Base-by-base conservation (phyloP, 2,113 vertebrate species). In the Lathamus discolor region DNA sequence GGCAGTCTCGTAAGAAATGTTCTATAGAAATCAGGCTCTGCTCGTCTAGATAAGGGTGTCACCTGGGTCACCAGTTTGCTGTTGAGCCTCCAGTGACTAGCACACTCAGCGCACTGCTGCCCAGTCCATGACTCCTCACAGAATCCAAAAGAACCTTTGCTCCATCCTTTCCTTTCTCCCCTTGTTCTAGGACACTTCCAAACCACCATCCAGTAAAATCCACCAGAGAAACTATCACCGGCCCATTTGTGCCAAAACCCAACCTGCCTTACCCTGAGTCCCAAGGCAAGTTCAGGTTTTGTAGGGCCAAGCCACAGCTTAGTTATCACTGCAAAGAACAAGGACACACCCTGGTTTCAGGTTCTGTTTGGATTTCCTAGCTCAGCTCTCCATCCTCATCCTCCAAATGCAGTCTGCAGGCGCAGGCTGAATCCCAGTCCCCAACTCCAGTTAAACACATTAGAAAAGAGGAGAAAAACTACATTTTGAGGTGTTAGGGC, bases 331-430 rank as follows among this genome's bases (percentile, higher is more conserved):
- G 7, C 17, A 13, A 0, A 59, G n/a, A 6, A 37, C 31, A 64
- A 13, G 3, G 41, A 49, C 13, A 12, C n/a, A 55, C 10, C 33
- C 0, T 1, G 1, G 13, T 22, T 57, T 63, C 2, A 1, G 10
- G 13, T 92, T 85, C 48, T 86, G 7, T 31, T 68, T 23, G 17
- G 17, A 17, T 28, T 37, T 82, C n/a, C 44, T 17, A 54, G 10
- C 12, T 89, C 57, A 69, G 35, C 13, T 43, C 59, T 64, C 48
- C 14, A 72, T 7, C 16, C 4, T 3, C 6, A 11, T 6, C 31
- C 24, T 77, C 41, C 37, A 86, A 91, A 67, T 3, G 11, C 23
- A 51, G 35, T 31, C 73, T 64, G 18, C 24, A 78, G 43, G 9
- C n/a, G 25, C 5, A 23, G 17, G 43, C 17, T 86, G 52, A 83